phyloP scores from a whole-genome alignment of 2,113 vertebrate species.

The Catharus minimus region DNA sequence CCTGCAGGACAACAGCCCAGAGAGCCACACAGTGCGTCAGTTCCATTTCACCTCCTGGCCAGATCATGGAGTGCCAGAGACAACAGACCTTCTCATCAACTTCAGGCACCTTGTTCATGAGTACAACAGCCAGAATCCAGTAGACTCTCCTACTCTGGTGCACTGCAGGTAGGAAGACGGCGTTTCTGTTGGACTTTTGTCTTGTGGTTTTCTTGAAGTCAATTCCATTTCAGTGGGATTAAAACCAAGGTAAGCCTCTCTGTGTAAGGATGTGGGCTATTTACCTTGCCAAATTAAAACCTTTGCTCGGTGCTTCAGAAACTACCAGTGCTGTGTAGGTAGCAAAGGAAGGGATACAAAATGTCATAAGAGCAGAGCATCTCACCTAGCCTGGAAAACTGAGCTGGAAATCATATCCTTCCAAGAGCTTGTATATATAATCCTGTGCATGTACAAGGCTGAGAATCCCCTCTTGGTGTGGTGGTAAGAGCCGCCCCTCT shows the following conservation, averaged over 20 bases:
- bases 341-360: background rate
- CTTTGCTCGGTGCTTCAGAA: background rate
- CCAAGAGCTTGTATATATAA: background rate
- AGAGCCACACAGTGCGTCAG: slow-evolving; percentile 86
- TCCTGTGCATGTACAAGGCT: background rate
- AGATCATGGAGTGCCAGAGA: slow-evolving; percentile 90
- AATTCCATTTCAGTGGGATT: background rate
- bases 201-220: background rate
- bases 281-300: background rate
- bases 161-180: slow-evolving; percentile 88
- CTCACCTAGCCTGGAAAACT: background rate
- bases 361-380: background rate
- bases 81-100: slow-evolving; percentile 91
- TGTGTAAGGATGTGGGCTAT: background rate
- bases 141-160: slow-evolving; percentile 85
- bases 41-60: slow-evolving; percentile 99
- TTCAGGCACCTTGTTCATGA: slow-evolving; percentile 92
- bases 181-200: background rate
- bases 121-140: slow-evolving; percentile 85
- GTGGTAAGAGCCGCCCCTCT: background rate
- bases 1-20: slow-evolving; percentile 79
- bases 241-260: background rate
- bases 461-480: background rate
- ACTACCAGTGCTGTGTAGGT: background rate
- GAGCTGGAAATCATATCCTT: background rate